Conservation (phyloP, 1,140 invertebrate genomes). For the Ostrea edulis region DNA sequence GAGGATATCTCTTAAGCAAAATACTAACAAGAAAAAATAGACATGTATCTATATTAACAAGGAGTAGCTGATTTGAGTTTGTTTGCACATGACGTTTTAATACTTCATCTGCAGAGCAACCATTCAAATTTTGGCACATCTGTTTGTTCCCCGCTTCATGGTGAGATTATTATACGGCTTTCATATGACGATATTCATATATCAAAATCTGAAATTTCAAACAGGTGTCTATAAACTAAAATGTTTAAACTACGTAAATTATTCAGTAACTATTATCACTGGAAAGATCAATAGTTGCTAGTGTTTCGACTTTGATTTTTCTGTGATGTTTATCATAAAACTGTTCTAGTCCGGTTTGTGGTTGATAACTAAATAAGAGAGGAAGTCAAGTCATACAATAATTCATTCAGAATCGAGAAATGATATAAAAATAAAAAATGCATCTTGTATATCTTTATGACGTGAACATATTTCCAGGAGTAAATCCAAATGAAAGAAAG, state of each 20-base stretch:
- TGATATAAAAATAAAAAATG: neutral
- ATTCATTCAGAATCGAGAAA: neutral
- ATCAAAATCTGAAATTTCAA: constrained; percentile 21
- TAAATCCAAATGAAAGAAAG: neutral
- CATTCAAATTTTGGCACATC: constrained; percentile 16
- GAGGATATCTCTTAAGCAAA: constrained; percentile 34
- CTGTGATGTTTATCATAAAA: constrained; percentile 11
- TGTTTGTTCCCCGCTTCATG: constrained; percentile 7
- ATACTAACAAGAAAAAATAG: constrained; percentile 7
- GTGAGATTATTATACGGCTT: constrained; percentile 25
- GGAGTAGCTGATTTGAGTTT: constrained; percentile 20
- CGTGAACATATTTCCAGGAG: too few relatives aligned
- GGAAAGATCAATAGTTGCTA: constrained; percentile 21
- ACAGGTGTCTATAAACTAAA: constrained; percentile 21
- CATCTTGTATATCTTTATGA: too few relatives aligned
- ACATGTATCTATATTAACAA: constrained; percentile 38
- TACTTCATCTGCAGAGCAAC: constrained; percentile 29
- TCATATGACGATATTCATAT: constrained; percentile 35
- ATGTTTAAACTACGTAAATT: constrained; percentile 19
- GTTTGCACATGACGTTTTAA: constrained; percentile 29
- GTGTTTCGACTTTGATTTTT: constrained; percentile 29
- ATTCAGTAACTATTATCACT: neutral
- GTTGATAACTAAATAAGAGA: neutral
- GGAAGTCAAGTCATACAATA: neutral
- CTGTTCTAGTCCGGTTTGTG: neutral